Base-by-base conservation (phyloP, 1,140 invertebrate genomes). In the Eueides isabella region DNA sequence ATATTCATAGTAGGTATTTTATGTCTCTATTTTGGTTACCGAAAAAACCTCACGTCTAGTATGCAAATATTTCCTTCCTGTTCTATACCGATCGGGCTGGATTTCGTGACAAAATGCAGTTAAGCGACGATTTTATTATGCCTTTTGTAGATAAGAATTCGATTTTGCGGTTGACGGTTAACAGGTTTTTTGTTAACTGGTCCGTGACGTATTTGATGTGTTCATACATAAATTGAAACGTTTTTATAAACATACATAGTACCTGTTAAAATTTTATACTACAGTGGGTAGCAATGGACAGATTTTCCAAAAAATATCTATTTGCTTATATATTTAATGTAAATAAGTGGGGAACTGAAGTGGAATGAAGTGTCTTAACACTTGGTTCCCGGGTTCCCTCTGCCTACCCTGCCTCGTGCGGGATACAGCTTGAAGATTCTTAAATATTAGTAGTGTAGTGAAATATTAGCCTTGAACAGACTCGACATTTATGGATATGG, bases 11-110 rank as follows among this genome's bases (percentile, higher is more conserved):
- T 55, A 55, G 61, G 66, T 69, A 55, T 70, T 74, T 67, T 66
- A 75, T 71, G 48, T 71, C 74, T 75, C 35, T 65, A 72, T 76
- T 76, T 67, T 41, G 38, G 62, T 19, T n/a, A 33, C 12, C 65
- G 71, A 61, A 72, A 72, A 71, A 75, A 55, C 61, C 30, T 31
- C 65, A 31, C 29, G 30, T 66, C 70, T 71, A 44, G 33, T 67
- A 72, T 72, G 69, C 70, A 76, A 76, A 76, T 72, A 76, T 68
- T 76, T 76, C 55, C 61, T 76, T 76, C 55, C 61, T 67, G 64
- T 72, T 68, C 38, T 67, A 61, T 75, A 66, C 30, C 69, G 61
- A 72, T 63, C 55, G 64, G 65, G 19, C 23, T 61, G 61, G 71
- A 61, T 74, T 77, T 65, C 68, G 71, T 77, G 67, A 77, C 67